Percentiles rank a stretch among this genome's conserved stretches.
These are phyloP conservation scores for Oryctes rhinoceros DNA, from an alignment of 1,140 invertebrate species.

Conservation along the genomic window DNA sequence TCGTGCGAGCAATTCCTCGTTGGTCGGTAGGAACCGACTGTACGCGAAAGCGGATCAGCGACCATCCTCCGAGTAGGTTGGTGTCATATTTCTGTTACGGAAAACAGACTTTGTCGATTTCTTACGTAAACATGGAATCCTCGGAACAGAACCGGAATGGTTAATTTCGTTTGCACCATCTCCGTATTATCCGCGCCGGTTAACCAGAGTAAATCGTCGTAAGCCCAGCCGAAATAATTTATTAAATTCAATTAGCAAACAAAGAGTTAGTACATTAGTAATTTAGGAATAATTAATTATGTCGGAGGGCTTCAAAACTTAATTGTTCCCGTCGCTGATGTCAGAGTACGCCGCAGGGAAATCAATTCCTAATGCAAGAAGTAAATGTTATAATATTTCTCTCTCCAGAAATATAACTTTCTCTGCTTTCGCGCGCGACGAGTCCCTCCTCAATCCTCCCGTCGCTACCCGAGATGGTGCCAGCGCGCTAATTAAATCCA, in stretches of 20 bases:
- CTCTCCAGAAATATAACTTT: neutral
- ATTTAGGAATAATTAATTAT: conserved; percentile 34
- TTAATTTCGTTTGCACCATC: no score
- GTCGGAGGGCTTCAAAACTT: conserved; percentile 1
- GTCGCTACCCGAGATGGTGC: neutral
- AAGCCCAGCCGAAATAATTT: conserved; percentile 13
- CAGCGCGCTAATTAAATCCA: conserved; percentile 13
- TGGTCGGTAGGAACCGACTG: no score
- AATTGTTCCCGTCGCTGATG: conserved; percentile 26
- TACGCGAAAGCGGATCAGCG: no score
- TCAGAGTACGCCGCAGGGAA: conserved; percentile 30
- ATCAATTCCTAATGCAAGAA: conserved; percentile 21
- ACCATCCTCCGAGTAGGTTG: no score
- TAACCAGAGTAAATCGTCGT: neutral
- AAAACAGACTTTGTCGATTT: no score
- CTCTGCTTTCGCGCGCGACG: neutral
- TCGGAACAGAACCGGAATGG: no score
- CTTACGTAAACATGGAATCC: no score
- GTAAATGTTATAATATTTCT: neutral
- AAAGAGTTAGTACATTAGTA: conserved; percentile 28
- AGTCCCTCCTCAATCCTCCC: neutral
- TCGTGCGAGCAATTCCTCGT: no score
- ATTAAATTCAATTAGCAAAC: conserved; percentile 34
- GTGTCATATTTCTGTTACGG: no score
- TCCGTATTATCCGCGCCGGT: no score